A percentile compares a stretch with the other conserved stretches of the same genome.
Conservation (phyloP, 2,888 invertebrate species). For the Oegoconia quadripuncta region DNA sequence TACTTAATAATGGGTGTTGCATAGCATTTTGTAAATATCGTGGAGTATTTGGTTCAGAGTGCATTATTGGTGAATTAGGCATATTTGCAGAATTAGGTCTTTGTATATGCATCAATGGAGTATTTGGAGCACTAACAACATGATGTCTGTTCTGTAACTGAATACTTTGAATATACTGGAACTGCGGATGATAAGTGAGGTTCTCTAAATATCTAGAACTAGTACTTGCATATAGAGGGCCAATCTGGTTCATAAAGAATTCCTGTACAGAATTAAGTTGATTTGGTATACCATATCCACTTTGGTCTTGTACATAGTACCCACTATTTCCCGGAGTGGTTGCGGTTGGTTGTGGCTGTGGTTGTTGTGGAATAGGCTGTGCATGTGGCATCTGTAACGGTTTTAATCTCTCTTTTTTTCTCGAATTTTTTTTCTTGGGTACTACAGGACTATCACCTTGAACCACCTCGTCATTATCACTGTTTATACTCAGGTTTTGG, state of each 20-base stretch:
- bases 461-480: constrained; percentile 27
- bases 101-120: constrained; percentile 26
- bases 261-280: constrained; percentile 43
- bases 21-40: constrained; percentile 60
- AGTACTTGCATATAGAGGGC: constrained; percentile 49
- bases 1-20: constrained; percentile 62
- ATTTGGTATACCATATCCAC: constrained; percentile 19
- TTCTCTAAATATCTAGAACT: constrained; percentile 62
- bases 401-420: constrained; percentile 49
- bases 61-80: constrained; percentile 29
- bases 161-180: constrained; percentile 40
- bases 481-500: constrained; percentile 34
- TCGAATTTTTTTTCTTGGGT: constrained; percentile 48
- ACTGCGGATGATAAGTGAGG: constrained; percentile 57
- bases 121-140: constrained; percentile 39
- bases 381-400: constrained; percentile 36
- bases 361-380: constrained; percentile 22
- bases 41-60: constrained; percentile 34
- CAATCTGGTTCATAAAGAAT: constrained; percentile 43
- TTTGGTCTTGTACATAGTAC: constrained; percentile 19
- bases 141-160: constrained; percentile 30
- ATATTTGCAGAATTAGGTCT: constrained; percentile 19
- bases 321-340: constrained; percentile 21
- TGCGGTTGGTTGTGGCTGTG: constrained; percentile 24
- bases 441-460: constrained; percentile 23